phyloP scores from a whole-genome alignment of 2,113 vertebrate species.

The Trematomus loennbergii region DNA sequence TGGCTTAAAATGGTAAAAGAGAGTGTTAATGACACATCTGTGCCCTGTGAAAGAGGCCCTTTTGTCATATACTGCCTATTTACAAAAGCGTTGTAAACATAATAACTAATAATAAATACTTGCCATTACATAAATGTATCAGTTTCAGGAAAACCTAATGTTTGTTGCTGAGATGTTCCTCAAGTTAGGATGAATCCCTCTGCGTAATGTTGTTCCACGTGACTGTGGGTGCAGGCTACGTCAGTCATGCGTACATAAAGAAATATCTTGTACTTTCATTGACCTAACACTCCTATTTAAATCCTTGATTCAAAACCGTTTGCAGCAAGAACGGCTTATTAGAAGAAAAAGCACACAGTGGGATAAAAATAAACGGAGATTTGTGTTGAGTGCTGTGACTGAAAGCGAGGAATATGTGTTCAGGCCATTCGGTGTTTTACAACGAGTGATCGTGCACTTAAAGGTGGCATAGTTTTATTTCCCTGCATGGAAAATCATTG shows the following conservation, averaged over 20 bases:
- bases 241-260: not conserved
- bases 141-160: not conserved
- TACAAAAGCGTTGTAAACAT: not conserved
- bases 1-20: not conserved
- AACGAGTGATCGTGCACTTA: not conserved
- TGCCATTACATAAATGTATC: no score
- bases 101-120: not conserved
- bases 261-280: not conserved
- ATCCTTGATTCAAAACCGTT: not conserved
- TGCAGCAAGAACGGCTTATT: not conserved
- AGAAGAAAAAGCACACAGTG: not conserved
- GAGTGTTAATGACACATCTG: not conserved
- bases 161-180: not conserved
- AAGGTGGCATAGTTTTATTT: not conserved
- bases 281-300: not conserved
- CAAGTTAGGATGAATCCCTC: not conserved
- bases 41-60: not conserved
- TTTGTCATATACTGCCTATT: not conserved
- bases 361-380: not conserved
- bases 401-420: not conserved
- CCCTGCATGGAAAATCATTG: not conserved
- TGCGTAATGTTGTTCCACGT: slow-evolving; percentile 3
- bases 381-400: not conserved
- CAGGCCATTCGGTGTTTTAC: not conserved
- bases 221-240: not conserved